phyloP scores from a whole-genome alignment of 2,113 vertebrate species.

The Pseudopipra pipra region DNA sequence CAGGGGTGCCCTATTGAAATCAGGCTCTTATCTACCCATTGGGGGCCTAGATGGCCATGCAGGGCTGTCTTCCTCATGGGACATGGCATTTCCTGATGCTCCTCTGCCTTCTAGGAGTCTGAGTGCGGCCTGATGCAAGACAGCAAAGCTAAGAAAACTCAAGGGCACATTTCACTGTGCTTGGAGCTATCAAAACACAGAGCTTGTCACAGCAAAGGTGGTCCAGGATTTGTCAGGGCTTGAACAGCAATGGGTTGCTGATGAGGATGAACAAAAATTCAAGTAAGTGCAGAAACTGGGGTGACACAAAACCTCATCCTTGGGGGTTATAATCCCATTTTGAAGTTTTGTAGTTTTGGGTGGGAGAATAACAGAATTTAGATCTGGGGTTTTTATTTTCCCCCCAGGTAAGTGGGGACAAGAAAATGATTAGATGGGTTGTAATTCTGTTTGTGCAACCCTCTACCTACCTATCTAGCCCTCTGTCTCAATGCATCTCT shows the following conservation, averaged over 20 bases:
- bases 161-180: neutral
- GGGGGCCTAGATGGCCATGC: neutral
- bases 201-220: neutral
- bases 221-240: neutral
- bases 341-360: neutral
- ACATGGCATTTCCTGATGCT: neutral
- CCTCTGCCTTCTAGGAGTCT: neutral
- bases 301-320: neutral
- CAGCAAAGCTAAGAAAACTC: neutral
- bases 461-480: neutral
- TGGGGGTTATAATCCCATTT: neutral
- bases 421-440: neutral
- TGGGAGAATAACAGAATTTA: neutral
- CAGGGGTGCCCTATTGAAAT: neutral
- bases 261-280: neutral
- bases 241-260: neutral
- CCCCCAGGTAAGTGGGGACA: neutral
- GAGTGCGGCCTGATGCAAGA: neutral
- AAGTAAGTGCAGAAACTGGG: neutral
- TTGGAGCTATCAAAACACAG: neutral
- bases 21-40: neutral
- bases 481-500: neutral
- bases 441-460: neutral
- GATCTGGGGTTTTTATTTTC: neutral
- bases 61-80: neutral